Percentiles rank a stretch among this genome's conserved stretches.
phyloP scores from a whole-genome alignment of 2,797 vertebrate species.

The Falco concolor region DNA sequence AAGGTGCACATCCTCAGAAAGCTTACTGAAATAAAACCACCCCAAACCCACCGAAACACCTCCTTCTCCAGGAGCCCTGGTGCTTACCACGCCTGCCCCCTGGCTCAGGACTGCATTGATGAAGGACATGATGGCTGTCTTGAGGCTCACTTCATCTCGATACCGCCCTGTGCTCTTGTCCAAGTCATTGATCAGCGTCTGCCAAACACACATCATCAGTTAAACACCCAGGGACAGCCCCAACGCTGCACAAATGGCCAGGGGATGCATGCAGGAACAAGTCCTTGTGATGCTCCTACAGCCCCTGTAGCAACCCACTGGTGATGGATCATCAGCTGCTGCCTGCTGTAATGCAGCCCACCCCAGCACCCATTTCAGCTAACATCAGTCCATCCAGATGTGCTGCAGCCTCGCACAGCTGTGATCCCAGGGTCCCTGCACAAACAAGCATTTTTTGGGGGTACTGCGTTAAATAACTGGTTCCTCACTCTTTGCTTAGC shows the following conservation, averaged over 20 bases:
- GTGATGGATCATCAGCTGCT: background rate
- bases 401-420: background rate
- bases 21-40: accelerated
- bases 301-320: accelerated
- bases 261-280: background rate
- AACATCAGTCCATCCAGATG: background rate
- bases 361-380: background rate
- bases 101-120: conserved; percentile 98
- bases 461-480: background rate
- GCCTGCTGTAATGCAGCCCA: background rate
- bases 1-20: background rate
- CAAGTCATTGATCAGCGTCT: conserved; percentile 95
- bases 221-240: background rate
- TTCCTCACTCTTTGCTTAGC: background rate
- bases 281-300: background rate
- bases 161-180: conserved; percentile 95
- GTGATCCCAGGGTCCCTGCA: background rate
- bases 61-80: background rate
- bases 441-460: background rate
- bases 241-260: background rate
- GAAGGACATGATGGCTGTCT: conserved; percentile 99
- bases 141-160: conserved; percentile 96
- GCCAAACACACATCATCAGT: background rate
- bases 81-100: conserved; percentile 91
- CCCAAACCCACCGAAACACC: background rate